phyloP scores from a whole-genome alignment of 2,113 vertebrate genomes.

The Ibidorhyncha struthersii region DNA sequence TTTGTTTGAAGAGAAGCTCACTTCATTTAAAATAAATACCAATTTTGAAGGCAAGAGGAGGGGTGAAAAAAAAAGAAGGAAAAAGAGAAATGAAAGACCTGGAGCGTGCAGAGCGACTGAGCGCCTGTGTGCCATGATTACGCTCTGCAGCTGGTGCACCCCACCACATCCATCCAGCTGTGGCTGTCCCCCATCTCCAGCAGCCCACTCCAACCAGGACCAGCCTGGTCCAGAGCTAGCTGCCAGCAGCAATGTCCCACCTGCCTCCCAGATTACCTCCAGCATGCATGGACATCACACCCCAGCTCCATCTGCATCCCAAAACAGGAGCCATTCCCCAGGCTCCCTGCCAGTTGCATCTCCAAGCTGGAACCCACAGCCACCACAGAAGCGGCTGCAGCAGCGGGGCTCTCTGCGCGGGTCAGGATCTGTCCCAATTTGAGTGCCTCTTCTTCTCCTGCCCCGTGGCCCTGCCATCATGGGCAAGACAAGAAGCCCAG shows the following conservation, averaged over 20 bases:
- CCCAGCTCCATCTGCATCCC: not conserved
- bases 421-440: not conserved
- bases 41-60: not conserved
- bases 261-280: not conserved
- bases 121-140: not conserved
- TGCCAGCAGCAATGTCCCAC: not conserved
- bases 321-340: not conserved
- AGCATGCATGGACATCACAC: fast-evolving
- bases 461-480: not conserved
- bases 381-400: fast-evolving
- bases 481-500: not conserved
- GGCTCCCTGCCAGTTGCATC: too few relatives aligned
- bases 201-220: not conserved
- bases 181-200: not conserved
- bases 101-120: fast-evolving
- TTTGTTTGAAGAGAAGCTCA: constrained; percentile 49
- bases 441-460: not conserved
- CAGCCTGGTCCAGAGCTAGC: not conserved
- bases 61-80: not conserved
- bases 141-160: fast-evolving
- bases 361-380: not conserved
- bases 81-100: not conserved
- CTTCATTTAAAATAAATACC: constrained; percentile 21
- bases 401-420: fast-evolving
- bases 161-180: not conserved